A percentile compares a stretch with the other conserved stretches of the same genome.
Conservation (phyloP, 2,888 invertebrate species). For the Chymomyza amoena region DNA sequence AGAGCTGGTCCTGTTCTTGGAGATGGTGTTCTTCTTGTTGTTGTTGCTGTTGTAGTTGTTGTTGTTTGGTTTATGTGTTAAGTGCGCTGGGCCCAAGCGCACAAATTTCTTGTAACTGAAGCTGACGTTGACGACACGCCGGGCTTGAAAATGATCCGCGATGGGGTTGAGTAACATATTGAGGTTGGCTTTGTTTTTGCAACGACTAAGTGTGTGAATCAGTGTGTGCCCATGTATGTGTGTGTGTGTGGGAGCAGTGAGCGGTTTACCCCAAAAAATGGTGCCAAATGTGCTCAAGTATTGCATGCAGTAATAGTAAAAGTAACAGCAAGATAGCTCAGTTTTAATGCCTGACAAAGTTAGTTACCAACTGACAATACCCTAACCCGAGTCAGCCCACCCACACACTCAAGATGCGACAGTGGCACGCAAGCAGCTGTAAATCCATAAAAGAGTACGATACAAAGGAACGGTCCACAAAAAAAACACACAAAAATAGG, state of each 20-base stretch:
- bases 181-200: not conserved
- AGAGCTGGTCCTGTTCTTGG: conserved; percentile 25
- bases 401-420: not conserved
- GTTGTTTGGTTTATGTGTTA: conserved; percentile 72
- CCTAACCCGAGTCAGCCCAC: not conserved
- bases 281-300: conserved; percentile 33
- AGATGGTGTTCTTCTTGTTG: conserved; percentile 8
- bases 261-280: conserved; percentile 11
- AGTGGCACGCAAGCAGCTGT: not conserved
- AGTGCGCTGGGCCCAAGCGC: conserved; percentile 71
- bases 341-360: not conserved
- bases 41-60: conserved; percentile 48
- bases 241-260: not conserved
- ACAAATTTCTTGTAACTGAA: conserved; percentile 49
- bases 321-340: not conserved
- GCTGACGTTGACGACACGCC: conserved; percentile 52
- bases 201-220: not conserved
- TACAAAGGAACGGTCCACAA: not conserved
- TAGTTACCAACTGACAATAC: not conserved
- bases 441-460: not conserved
- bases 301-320: conserved; percentile 1
- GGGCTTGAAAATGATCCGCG: not conserved
- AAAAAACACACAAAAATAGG: too few relatives aligned
- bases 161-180: not conserved
- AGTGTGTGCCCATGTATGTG: not conserved